A percentile compares a stretch with the other conserved stretches of the same genome.
These are phyloP conservation scores for Sisor rabdophorus DNA, from an alignment of 2,113 vertebrate species.

Conservation along the genomic window DNA sequence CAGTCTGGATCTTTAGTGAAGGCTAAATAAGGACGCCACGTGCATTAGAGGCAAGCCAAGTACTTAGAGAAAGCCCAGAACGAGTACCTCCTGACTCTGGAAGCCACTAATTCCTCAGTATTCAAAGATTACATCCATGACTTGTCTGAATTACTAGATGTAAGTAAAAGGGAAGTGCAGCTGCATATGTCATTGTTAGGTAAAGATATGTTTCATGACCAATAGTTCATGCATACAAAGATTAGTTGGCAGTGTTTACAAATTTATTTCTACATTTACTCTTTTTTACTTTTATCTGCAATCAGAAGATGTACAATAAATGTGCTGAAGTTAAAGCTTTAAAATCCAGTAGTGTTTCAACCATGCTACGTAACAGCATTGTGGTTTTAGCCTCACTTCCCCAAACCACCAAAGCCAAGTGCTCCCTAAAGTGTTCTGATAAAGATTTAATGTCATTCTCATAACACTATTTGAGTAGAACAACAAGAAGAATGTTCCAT, in stretches of 20 bases:
- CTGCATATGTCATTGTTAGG: conserved; percentile 4
- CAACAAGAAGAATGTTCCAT: conserved; percentile 21
- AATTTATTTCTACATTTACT: too few species aligned
- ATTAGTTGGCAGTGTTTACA: too few species aligned
- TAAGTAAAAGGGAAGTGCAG: conserved; percentile 71
- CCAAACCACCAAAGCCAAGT: conserved; percentile 18
- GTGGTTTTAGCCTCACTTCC: conserved; percentile 31
- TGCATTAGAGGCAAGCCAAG: conserved; percentile 71
- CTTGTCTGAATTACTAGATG: conserved; percentile 94
- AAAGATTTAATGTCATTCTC: conserved; percentile 41
- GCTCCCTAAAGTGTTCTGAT: conserved; percentile 36
- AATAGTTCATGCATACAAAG: conserved; percentile 29
- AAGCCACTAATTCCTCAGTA: conserved; percentile 93
- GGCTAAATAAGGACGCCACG: conserved; percentile 11
- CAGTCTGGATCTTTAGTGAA: conserved; percentile 6
- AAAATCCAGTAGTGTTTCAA: conserved; percentile 2
- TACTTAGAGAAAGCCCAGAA: conserved; percentile 97
- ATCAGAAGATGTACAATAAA: too few species aligned
- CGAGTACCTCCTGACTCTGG: conserved; percentile 95
- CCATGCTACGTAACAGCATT: conserved; percentile 14
- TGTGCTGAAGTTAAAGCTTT: conserved; percentile 33
- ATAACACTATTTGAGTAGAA: conserved; percentile 40
- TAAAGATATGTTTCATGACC: conserved; percentile 20
- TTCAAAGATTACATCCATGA: conserved; percentile 99
- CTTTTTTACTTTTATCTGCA: too few species aligned